These are phyloP conservation scores for Conomelus anceps DNA, from an alignment of 2,888 invertebrate genomes.

Conservation along the genomic window DNA sequence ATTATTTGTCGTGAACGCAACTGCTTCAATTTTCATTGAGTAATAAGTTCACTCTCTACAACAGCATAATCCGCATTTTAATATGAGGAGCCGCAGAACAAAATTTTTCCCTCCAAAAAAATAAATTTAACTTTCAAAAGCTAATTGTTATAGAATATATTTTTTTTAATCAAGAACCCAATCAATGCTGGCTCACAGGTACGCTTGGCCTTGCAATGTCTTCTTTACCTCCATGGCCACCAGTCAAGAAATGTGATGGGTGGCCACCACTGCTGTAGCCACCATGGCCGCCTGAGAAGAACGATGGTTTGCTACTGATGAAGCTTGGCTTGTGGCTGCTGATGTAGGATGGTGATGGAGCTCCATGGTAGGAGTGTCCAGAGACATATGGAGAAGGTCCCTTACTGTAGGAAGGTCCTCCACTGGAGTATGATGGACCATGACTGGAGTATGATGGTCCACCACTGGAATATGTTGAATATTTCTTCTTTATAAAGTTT, in stretches of 20 bases:
- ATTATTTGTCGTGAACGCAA: too few relatives aligned
- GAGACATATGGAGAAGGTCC: background rate
- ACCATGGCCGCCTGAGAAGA: background rate
- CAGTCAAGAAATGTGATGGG: background rate
- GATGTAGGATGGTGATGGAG: background rate
- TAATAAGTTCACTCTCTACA: too few relatives aligned
- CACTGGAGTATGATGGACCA: background rate
- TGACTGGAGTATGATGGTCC: background rate
- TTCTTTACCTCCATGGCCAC: background rate
- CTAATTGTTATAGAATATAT: too few relatives aligned
- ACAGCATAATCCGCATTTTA: too few relatives aligned
- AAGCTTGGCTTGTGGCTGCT: background rate
- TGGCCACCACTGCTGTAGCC: background rate
- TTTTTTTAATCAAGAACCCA: too few relatives aligned
- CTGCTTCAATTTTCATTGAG: too few relatives aligned
- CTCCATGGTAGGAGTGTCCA: background rate
- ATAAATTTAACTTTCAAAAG: too few relatives aligned
- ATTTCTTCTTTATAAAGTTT: too few relatives aligned
- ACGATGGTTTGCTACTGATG: background rate
- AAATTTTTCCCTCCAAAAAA: too few relatives aligned
- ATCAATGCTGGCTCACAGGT: too few relatives aligned
- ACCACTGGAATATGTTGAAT: background rate
- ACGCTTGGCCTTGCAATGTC: too few relatives aligned
- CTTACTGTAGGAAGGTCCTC: background rate
- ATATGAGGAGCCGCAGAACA: too few relatives aligned